A percentile compares a stretch with the other conserved stretches of the same genome.
These are phyloP conservation scores for Charaxes varanes DNA, from an alignment of 1,140 invertebrate species.

Conservation along the genomic window DNA sequence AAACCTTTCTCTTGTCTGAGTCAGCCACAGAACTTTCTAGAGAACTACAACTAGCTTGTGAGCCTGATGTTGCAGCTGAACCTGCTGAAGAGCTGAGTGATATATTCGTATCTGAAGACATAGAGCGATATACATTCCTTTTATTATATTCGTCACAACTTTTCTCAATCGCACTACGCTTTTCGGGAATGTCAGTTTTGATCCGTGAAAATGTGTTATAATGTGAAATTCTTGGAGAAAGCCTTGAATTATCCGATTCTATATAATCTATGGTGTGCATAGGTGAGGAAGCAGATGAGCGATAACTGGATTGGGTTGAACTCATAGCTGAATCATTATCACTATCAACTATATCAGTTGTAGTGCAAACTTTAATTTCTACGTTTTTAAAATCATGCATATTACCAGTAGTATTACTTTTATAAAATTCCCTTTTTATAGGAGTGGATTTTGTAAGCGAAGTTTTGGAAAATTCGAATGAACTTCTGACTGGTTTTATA, in stretches of 20 bases:
- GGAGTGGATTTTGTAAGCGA: constrained; percentile 21
- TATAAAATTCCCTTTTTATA: constrained; percentile 37
- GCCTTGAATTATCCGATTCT: constrained; percentile 62
- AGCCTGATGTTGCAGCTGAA: constrained; percentile 80
- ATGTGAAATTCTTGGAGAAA: constrained; percentile 56
- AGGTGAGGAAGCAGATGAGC: constrained; percentile 81
- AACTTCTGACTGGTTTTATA: constrained; percentile 51
- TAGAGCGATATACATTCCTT: constrained; percentile 73
- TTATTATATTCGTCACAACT: constrained; percentile 54
- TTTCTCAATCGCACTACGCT: constrained; percentile 39
- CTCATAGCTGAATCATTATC: constrained; percentile 92
- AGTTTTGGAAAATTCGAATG: constrained; percentile 39
- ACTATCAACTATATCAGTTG: constrained; percentile 79
- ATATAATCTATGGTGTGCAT: constrained; percentile 64
- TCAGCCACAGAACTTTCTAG: constrained; percentile 76
- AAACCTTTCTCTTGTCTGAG: constrained; percentile 76
- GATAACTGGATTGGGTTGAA: constrained; percentile 81
- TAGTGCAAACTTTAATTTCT: constrained; percentile 60
- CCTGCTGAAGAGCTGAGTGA: constrained; percentile 77
- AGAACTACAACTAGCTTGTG: constrained; percentile 80
- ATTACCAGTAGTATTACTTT: constrained; percentile 37
- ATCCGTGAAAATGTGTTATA: constrained; percentile 45
- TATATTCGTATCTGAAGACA: constrained; percentile 78
- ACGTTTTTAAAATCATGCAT: constrained; percentile 51
- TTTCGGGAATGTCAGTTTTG: constrained; percentile 48